Percentiles rank a stretch among this genome's conserved stretches.
These are phyloP conservation scores for honey bee (Apis mellifera) DNA, from an alignment of 1,140 invertebrate genomes.

Conservation along the genomic window DNA sequence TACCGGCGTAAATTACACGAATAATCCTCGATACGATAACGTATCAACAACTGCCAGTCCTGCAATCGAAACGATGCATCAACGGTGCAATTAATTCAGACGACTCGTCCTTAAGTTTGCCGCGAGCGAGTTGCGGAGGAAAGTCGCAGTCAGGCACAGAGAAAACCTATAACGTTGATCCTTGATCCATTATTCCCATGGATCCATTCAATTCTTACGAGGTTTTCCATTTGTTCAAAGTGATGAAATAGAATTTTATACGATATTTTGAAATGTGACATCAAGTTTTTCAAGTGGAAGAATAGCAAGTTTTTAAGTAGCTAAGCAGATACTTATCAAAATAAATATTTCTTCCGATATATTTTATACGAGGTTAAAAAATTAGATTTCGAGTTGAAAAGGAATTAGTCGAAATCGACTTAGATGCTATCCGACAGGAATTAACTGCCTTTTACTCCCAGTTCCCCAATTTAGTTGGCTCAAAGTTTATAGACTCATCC, in stretches of 20 bases:
- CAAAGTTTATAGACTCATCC: slow-evolving; percentile 1
- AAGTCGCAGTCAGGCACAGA: too few species aligned
- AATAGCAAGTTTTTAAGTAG: not conserved
- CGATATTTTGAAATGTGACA: too few species aligned
- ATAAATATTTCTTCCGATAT: too few species aligned
- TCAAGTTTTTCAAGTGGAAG: too few species aligned
- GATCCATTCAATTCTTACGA: too few species aligned
- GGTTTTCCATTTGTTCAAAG: too few species aligned
- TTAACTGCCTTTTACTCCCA: not conserved
- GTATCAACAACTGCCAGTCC: slow-evolving; percentile 54
- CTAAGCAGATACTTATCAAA: not conserved
- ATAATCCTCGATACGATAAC: slow-evolving; percentile 63
- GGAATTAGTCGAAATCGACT: not conserved
- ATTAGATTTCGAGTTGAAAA: not conserved
- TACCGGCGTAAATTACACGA: slow-evolving; percentile 61
- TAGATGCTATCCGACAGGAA: not conserved
- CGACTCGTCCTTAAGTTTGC: slow-evolving; percentile 38
- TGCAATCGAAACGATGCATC: slow-evolving; percentile 28
- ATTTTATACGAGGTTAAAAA: not conserved
- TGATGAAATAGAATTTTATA: too few species aligned
- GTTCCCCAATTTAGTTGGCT: not conserved
- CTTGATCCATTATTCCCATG: too few species aligned
- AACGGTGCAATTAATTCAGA: slow-evolving; percentile 49
- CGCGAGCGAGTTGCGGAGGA: not conserved
- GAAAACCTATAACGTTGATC: too few species aligned